Base-by-base conservation (phyloP, 2,888 invertebrate species). In the Spilarctia lutea region DNA sequence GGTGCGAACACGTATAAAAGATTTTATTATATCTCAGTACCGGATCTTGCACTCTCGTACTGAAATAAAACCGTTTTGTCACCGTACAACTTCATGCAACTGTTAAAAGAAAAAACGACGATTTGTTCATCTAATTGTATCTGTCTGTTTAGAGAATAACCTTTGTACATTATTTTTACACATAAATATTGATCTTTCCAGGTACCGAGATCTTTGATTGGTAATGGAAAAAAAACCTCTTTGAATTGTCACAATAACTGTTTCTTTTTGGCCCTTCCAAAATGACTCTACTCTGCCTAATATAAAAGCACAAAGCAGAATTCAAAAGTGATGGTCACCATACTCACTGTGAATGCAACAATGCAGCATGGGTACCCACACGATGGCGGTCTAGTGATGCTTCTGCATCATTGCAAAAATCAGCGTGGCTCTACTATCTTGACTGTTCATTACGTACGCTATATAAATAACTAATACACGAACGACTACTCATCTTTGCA, bases 1-100 rank as follows among this genome's bases (percentile, higher is more conserved):
- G 91, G 92, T 93, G 94, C 90, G 93, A 94, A 93, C 91, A 87
- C 84, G 85, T 86, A 85, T 87, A 85, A 86, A 90, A 91, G 90
- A 92, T 91, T 92, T 91, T 85, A 83, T 89, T 86, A 86, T 88
- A 86, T 87, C 83, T 83, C 85, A 80, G 82, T 81, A 76, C 83
- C 86, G 89, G 86, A 76, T 73, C 73, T 63, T 68, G 27, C 24
- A 60, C 56, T 67, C 45, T 8, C 0, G 27, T n/a, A 60, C 30
- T 39, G 35, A 56, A 67, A 67, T 67, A 60, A 67, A 72, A 72
- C 33, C 33, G 7, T 65, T 45, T 30, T 33, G 27, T 71, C 33
- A 24, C n/a, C 24, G 8, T 60, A 11, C n/a, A 13, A 11, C 8
- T 35, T 63, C 16, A 18, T 1, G 8, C 33, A 8, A 30, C 1